phyloP scores from a whole-genome alignment of 2,888 invertebrate genomes.

The Mythimna pallens region DNA sequence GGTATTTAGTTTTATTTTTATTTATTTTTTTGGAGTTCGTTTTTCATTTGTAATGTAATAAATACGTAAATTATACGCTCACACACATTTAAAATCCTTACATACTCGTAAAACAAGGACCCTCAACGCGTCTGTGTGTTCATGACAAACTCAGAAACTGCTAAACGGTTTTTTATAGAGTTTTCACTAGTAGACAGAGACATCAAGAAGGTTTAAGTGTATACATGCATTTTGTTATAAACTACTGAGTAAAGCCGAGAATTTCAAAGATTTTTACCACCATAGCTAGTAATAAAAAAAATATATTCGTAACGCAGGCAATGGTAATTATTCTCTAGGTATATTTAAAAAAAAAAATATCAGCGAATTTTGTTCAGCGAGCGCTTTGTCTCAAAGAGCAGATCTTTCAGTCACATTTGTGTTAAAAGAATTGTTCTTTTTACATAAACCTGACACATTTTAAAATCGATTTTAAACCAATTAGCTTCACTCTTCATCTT shows the following conservation, averaged over 20 bases:
- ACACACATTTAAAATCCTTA: not conserved
- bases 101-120: too few relatives aligned
- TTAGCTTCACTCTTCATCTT: slow-evolving; percentile 4
- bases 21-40: not conserved
- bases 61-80: not conserved
- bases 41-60: not conserved
- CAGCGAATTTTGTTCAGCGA: not conserved
- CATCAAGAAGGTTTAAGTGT: too few relatives aligned
- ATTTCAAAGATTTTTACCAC: too few relatives aligned
- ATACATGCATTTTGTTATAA: too few relatives aligned
- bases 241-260: too few relatives aligned
- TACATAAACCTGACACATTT: not conserved
- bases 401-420: too few relatives aligned
- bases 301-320: not conserved
- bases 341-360: not conserved
- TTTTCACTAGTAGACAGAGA: too few relatives aligned
- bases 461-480: not conserved
- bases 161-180: too few relatives aligned
- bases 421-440: too few relatives aligned
- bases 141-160: too few relatives aligned
- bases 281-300: not conserved
- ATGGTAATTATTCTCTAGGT: not conserved
- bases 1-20: not conserved
- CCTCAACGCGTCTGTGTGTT: too few relatives aligned
- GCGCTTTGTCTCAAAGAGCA: not conserved